A percentile compares a stretch with the other conserved stretches of the same genome.
Evolutionary conservation across 2,113 vertebrate species (phyloP).

Genomic region (Oncorhynchus tshawytscha): DNA sequence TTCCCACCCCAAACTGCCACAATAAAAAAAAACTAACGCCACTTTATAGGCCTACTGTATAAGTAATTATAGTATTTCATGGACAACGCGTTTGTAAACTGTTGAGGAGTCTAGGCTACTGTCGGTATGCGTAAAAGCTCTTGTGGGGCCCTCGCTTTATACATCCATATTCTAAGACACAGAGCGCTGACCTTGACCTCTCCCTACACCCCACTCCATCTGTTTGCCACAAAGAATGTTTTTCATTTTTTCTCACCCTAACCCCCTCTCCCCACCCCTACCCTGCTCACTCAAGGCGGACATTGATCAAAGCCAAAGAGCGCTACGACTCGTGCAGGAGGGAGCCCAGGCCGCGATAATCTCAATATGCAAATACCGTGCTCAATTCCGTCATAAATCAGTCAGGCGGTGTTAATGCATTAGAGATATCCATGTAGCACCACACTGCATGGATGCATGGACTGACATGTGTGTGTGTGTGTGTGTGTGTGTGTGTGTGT

Average conservation of each 20-base stretch:
- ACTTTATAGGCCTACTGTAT: no score
- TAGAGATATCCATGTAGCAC: slow-evolving; percentile 19
- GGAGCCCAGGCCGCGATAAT: slow-evolving; percentile 70
- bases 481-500: no score
- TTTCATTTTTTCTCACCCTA: slow-evolving; percentile 40
- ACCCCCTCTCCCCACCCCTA: slow-evolving; percentile 29
- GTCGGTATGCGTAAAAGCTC: slow-evolving; percentile 3
- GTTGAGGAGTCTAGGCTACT: neutral
- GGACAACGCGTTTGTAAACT: neutral
- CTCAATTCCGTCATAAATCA: slow-evolving; percentile 86
- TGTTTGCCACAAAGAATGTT: slow-evolving; percentile 82
- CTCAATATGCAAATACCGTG: slow-evolving; percentile 85
- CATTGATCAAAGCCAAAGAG: slow-evolving; percentile 85
- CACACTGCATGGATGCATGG: neutral
- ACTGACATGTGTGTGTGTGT: neutral
- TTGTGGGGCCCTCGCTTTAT: slow-evolving; percentile 12
- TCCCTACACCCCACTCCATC: slow-evolving; percentile 86
- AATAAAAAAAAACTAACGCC: no score
- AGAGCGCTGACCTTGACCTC: slow-evolving; percentile 88
- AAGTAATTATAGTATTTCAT: neutral
- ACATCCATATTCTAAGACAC: slow-evolving; percentile 63
- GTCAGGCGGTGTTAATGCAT: slow-evolving; percentile 52
- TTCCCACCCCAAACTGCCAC: no score
- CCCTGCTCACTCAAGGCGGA: slow-evolving; percentile 76
- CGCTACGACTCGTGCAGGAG: slow-evolving; percentile 63